Conservation (phyloP, 2,888 invertebrate species). For the Myopa testacea region DNA sequence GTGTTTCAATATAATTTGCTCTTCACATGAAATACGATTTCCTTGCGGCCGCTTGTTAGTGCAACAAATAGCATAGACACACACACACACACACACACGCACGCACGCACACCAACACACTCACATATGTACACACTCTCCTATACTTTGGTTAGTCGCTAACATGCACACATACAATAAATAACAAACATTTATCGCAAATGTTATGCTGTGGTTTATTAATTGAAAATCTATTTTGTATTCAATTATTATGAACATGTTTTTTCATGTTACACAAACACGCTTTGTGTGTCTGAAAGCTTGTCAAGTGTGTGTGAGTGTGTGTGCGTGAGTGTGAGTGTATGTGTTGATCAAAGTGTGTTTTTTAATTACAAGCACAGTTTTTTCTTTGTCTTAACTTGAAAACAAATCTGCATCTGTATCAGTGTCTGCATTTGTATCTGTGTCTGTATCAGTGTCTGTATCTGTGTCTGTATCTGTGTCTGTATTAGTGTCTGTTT, state of each 20-base stretch:
- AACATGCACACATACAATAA: neutral
- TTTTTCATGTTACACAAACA: conserved; percentile 6
- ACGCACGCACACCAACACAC: too few species aligned
- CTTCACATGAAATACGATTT: conserved; percentile 19
- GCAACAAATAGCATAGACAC: too few species aligned
- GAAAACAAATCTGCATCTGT: too few species aligned
- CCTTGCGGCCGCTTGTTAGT: conserved; percentile 14
- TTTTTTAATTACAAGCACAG: neutral
- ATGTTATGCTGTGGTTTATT: conserved; percentile 51
- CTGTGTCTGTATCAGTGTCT: too few species aligned
- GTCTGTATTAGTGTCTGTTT: too few species aligned
- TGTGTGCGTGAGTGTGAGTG: neutral
- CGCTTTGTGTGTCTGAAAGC: too few species aligned
- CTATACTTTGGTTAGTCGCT: neutral
- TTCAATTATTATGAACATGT: conserved; percentile 29
- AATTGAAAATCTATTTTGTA: conserved; percentile 47
- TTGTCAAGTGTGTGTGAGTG: neutral
- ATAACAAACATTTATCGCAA: conserved; percentile 10
- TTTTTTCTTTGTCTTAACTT: too few species aligned
- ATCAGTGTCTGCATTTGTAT: too few species aligned
- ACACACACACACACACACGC: too few species aligned
- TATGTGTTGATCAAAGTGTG: neutral
- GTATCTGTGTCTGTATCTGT: too few species aligned
- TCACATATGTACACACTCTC: too few species aligned
- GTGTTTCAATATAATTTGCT: conserved; percentile 19